phyloP scores from a whole-genome alignment of 2,888 invertebrate species.

The Altica lythri region DNA sequence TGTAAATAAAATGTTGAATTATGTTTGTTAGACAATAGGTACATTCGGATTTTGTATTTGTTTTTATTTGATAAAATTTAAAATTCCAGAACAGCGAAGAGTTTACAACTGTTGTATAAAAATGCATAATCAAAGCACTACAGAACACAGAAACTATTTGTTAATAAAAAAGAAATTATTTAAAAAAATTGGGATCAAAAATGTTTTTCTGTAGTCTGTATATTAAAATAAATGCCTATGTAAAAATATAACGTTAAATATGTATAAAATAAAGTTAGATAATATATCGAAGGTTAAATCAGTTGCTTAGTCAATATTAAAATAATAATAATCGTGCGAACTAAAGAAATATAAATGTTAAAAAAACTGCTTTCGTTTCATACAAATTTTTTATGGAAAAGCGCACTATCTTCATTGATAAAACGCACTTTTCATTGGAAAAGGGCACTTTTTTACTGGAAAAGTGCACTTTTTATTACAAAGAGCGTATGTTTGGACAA shows the following conservation, averaged over 20 bases:
- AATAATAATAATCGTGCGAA: conserved; percentile 13
- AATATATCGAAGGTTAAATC: conserved; percentile 2
- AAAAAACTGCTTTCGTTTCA: background rate
- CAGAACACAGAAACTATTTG: conserved; percentile 15
- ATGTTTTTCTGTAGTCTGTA: conserved; percentile 20
- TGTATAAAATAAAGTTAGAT: conserved; percentile 1
- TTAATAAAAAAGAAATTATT: conserved; percentile 1
- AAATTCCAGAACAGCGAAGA: background rate
- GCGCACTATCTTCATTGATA: background rate
- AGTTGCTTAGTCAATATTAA: conserved; percentile 25
- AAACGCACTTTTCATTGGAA: background rate
- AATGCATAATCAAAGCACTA: conserved; percentile 18
- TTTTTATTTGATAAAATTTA: conserved; percentile 1
- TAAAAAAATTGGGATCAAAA: conserved; percentile 21
- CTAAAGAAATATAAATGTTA: conserved; percentile 4
- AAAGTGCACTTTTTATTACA: no score
- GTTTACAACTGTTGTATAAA: conserved; percentile 5
- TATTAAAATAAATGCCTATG: conserved; percentile 8
- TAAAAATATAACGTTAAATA: conserved; percentile 11
- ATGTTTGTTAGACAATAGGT: background rate
- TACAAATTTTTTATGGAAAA: background rate
- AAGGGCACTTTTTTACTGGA: no score
- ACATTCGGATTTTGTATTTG: background rate
- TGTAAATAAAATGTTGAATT: no score
- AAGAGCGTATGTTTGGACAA: no score